Evolutionary conservation across 2,888 invertebrate species (phyloP), one percentile per base, ranked within the genome.

Genomic region (Caradrina clavipalpis): DNA sequence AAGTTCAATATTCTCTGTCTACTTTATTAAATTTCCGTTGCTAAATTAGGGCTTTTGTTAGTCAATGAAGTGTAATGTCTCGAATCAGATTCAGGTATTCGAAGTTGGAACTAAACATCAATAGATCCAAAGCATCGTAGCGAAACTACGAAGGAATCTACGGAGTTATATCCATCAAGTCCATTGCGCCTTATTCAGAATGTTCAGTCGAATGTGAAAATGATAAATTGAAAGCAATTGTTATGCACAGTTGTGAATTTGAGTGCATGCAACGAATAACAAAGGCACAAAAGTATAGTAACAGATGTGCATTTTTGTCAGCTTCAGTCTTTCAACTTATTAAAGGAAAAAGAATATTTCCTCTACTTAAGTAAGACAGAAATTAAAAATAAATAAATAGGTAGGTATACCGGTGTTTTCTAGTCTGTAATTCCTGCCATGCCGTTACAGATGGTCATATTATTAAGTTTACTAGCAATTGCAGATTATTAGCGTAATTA

Each of bases 201-300:
- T 81, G 81, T 71, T 70, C 87, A 81, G 75, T 85, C 79, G 67
- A 82, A 81, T 81, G 78, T 79, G 75, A 84, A 87, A 86, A 84
- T 86, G 81, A 83, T 86, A 86, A 85, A 86, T 84, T 83, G 69
- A 76, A 73, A 75, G 76, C 71, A 68, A 73, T 74, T 69, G 72
- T 73, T 78, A 78, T 58, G 76, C 51, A 45, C 35, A 57, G 73
- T 79, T 68, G 78, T 15, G 51, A 55, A 84, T 81, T 80, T 35
- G 31, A 65, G 11, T 35, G 39, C 55, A 17, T n/a, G 39, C n/a
- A 31, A 22, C 19, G 15, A 26, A 49, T 51, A n/a, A 35, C 26
- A 6, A 45, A 45, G 17, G 45, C 13, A 11, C 0, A 45, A 31
- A 64, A 42, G 45, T 35, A 0, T n/a, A 15, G 39, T 50, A 39